phyloP scores from a whole-genome alignment of 2,888 invertebrate genomes.

The Opisthograptis luteolata region DNA sequence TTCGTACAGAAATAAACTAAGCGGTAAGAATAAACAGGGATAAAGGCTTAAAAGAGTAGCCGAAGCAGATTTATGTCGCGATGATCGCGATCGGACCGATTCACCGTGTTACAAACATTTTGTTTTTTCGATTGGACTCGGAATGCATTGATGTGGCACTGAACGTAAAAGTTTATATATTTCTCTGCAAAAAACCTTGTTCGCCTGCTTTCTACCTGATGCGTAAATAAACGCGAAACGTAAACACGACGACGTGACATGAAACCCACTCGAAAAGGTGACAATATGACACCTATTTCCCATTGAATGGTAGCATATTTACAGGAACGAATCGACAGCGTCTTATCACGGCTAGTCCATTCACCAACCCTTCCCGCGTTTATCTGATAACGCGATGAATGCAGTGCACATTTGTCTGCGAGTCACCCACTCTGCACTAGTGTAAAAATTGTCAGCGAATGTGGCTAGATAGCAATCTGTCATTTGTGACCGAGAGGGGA shows the following conservation, averaged over 20 bases:
- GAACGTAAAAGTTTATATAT: slow-evolving; percentile 40
- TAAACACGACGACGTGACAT: slow-evolving; percentile 32
- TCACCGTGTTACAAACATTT: slow-evolving; percentile 70
- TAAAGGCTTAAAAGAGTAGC: slow-evolving; percentile 84
- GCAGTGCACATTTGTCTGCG: slow-evolving; percentile 77
- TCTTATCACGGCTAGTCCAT: slow-evolving; percentile 72
- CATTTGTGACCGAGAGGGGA: slow-evolving; percentile 63
- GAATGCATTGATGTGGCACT: slow-evolving; percentile 59
- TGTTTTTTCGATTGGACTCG: slow-evolving; percentile 64
- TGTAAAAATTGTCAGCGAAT: slow-evolving; percentile 82
- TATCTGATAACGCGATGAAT: slow-evolving; percentile 81
- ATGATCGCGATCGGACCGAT: slow-evolving; percentile 79
- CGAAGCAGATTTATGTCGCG: slow-evolving; percentile 82
- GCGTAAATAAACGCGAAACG: slow-evolving; percentile 29
- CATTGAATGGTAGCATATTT: slow-evolving; percentile 75
- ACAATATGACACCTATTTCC: slow-evolving; percentile 72
- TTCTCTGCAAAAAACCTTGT: slow-evolving; percentile 32
- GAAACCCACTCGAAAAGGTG: slow-evolving; percentile 57
- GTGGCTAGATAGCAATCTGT: slow-evolving; percentile 78
- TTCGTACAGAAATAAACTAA: slow-evolving; percentile 81
- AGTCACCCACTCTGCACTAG: slow-evolving; percentile 75
- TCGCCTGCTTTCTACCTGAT: slow-evolving; percentile 25
- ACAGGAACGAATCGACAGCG: slow-evolving; percentile 76
- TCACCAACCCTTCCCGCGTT: slow-evolving; percentile 75
- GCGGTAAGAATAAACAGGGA: slow-evolving; percentile 84